phyloP scores from a whole-genome alignment of 2,888 invertebrate species.

The Caenorhabditis uteleia region DNA sequence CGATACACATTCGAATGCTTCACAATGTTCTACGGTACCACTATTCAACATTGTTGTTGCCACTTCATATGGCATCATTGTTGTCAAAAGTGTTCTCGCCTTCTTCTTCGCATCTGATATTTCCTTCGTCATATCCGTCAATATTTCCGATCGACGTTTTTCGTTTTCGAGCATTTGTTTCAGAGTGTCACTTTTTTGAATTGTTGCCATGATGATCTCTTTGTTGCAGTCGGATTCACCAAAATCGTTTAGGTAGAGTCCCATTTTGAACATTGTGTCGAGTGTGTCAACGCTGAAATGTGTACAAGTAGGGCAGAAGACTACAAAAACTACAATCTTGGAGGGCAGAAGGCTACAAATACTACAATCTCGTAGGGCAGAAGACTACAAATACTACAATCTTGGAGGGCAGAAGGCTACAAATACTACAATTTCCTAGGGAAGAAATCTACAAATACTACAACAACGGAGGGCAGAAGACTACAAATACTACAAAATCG shows the following conservation, averaged over 20 bases:
- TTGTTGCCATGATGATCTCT: constrained; percentile 85
- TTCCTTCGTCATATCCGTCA: constrained; percentile 94
- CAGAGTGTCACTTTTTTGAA: constrained; percentile 91
- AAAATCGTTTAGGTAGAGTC: constrained; percentile 93
- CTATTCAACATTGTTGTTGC: constrained; percentile 48
- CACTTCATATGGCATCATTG: constrained; percentile 94
- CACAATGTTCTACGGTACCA: constrained; percentile 45
- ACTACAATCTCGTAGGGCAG: no score
- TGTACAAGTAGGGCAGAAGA: not conserved
- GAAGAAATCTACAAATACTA: not conserved
- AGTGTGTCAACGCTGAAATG: constrained; percentile 82
- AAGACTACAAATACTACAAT: no score
- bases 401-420: no score
- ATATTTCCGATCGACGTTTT: constrained; percentile 80
- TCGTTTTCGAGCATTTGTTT: constrained; percentile 93
- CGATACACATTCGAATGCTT: constrained; percentile 95
- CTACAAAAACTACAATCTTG: no score
- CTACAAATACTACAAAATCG: no score
- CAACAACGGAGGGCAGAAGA: no score
- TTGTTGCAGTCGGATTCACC: constrained; percentile 99
- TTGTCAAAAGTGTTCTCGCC: constrained; percentile 91
- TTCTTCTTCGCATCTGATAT: constrained; percentile 93
- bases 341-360: no score
- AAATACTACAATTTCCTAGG: not conserved
- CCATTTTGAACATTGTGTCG: constrained; percentile 86